Percentiles rank a stretch among this genome's conserved stretches.
Evolutionary conservation across 2,113 vertebrate genomes (phyloP).

Genomic region (Nothocercus nigrocapillus): DNA sequence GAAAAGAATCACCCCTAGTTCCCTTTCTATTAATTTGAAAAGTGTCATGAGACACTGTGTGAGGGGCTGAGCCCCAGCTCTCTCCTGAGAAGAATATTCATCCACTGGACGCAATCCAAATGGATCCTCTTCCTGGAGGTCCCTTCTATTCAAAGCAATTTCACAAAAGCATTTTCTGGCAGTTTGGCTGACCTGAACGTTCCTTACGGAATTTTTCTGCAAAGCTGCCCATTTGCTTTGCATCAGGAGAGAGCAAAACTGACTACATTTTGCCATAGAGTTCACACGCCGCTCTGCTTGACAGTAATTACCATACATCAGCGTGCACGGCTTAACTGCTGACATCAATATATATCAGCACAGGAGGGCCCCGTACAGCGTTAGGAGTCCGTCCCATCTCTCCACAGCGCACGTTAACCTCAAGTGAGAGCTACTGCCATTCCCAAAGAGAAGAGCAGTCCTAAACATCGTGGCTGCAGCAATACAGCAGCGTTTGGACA

Average conservation of each 20-base stretch:
- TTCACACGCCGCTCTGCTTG: not conserved
- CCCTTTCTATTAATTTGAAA: not conserved
- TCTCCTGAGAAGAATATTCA: not conserved
- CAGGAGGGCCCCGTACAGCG: not conserved
- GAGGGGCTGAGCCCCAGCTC: accelerated
- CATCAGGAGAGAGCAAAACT: not conserved
- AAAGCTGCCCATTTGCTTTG: not conserved
- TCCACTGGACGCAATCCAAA: not conserved
- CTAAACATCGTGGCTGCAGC: not conserved
- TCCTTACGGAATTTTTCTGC: not conserved
- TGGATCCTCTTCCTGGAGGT: not conserved
- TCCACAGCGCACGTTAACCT: not conserved
- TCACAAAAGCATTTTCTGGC: not conserved
- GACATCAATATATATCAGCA: not conserved
- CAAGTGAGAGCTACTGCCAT: not conserved
- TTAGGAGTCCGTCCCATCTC: not conserved
- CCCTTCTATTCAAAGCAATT: not conserved
- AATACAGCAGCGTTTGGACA: not conserved
- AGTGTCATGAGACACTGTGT: not conserved
- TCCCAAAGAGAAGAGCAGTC: not conserved
- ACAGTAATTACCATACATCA: not conserved
- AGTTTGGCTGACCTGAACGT: not conserved
- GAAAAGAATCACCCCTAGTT: not conserved
- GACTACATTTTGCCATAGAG: not conserved
- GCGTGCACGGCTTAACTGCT: not conserved